Evolutionary conservation across 2,797 vertebrate species (phyloP).

Genomic region (Cheracebus regulus): DNA sequence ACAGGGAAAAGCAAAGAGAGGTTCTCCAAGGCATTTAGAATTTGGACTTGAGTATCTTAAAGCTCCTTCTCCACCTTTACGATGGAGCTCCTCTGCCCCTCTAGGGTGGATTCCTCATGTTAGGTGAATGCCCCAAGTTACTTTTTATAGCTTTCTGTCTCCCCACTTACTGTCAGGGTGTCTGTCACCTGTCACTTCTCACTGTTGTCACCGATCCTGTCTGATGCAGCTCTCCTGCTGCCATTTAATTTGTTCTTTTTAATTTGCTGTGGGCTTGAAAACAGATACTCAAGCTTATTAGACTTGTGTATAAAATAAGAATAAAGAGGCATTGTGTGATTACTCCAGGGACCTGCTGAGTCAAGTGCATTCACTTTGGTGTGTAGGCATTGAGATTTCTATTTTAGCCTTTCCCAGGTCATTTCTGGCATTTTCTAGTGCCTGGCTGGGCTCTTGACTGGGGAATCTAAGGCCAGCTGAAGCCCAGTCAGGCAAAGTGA

Average conservation of each 20-base stretch:
- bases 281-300: conserved; percentile 30
- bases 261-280: conserved; percentile 46
- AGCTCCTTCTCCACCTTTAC: not conserved
- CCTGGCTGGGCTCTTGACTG: not conserved
- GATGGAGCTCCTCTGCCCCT: not conserved
- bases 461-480: not conserved
- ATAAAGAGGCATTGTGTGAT: not conserved
- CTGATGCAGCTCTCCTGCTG: not conserved
- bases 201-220: not conserved
- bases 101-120: not conserved
- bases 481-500: not conserved
- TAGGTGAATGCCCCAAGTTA: not conserved
- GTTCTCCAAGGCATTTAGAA: not conserved
- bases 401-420: not conserved
- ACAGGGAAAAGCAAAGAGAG: not conserved
- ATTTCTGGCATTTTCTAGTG: not conserved
- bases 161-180: not conserved
- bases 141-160: not conserved
- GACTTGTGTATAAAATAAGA: conserved; percentile 33
- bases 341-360: not conserved
- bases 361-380: not conserved
- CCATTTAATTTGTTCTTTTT: conserved; percentile 48
- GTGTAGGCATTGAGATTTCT: not conserved
- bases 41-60: not conserved
- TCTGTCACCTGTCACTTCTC: conserved; percentile 26